phyloP scores from a whole-genome alignment of 2,888 invertebrate genomes.

The Monopis laevigella region DNA sequence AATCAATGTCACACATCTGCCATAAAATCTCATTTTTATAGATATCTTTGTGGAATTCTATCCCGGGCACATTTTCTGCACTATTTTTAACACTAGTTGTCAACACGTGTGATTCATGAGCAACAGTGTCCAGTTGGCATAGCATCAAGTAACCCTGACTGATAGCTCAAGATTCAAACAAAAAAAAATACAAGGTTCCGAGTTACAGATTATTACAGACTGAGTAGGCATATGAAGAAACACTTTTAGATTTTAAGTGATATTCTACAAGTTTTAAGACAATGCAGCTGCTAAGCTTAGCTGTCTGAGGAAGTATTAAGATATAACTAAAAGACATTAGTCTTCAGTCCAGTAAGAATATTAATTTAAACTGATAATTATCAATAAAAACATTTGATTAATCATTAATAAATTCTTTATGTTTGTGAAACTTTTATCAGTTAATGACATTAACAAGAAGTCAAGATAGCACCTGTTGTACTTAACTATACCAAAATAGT shows the following conservation, averaged over 20 bases:
- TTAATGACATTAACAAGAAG: no score
- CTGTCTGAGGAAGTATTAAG: no score
- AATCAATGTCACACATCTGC: constrained; percentile 6
- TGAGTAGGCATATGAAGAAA: neutral
- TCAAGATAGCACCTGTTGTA: no score
- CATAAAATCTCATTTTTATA: constrained; percentile 5
- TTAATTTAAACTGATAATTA: no score
- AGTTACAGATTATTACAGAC: neutral
- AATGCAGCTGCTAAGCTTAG: no score
- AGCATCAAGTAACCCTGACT: constrained; percentile 35
- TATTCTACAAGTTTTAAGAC: no score
- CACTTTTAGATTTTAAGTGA: no score
- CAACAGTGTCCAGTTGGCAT: constrained; percentile 35
- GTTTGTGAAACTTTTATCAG: no score
- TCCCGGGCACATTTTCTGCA: constrained; percentile 13
- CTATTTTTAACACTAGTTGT: constrained; percentile 33
- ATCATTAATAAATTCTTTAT: no score
- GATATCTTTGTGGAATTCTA: constrained; percentile 3
- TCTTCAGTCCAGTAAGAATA: no score
- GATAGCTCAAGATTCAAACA: constrained; percentile 19
- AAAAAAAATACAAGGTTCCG: constrained; percentile 11
- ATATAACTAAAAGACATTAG: no score
- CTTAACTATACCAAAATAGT: neutral
- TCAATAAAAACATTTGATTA: no score
- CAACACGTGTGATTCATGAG: constrained; percentile 36